These are phyloP conservation scores for Dipus sagitta DNA, from an alignment of 2,797 vertebrate species.

Conservation along the genomic window DNA sequence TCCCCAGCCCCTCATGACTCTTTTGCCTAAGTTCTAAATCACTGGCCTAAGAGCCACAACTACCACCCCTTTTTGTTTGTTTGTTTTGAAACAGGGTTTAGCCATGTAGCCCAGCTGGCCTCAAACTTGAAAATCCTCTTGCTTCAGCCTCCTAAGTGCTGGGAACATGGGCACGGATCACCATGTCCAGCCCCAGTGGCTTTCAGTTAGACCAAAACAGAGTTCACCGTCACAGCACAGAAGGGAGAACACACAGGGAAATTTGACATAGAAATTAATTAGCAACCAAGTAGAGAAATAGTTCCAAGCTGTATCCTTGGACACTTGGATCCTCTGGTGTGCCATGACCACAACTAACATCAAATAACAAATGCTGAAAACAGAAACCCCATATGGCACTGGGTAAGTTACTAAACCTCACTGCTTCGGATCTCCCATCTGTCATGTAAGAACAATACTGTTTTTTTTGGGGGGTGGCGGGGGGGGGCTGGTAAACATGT, in stretches of 20 bases:
- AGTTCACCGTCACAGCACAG: constrained; percentile 26
- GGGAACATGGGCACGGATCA: too few species aligned
- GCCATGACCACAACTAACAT: constrained; percentile 58
- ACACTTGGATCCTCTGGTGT: constrained; percentile 51
- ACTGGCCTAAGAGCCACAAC: constrained; percentile 6
- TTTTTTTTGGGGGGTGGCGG: background rate
- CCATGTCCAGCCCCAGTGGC: background rate
- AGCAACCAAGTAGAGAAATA: constrained; percentile 37
- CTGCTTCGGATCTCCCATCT: constrained; percentile 72
- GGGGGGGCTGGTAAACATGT: constrained; percentile 4
- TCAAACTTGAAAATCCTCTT: background rate
- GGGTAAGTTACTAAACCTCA: constrained; percentile 70
- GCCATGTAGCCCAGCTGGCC: background rate
- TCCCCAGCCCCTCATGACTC: constrained; percentile 11
- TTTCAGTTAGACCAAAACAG: constrained; percentile 46
- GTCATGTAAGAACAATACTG: constrained; percentile 82
- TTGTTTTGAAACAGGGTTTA: background rate
- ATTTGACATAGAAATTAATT: constrained; percentile 45
- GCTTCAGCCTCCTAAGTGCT: background rate
- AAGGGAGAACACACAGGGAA: background rate
- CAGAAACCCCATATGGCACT: constrained; percentile 50
- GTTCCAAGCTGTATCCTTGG: constrained; percentile 22
- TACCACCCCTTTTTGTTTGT: background rate
- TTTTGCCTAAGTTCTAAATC: constrained; percentile 47
- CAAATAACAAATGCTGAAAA: constrained; percentile 71